phyloP scores from a whole-genome alignment of 2,797 vertebrate species.

The Cirrhinus molitorella region DNA sequence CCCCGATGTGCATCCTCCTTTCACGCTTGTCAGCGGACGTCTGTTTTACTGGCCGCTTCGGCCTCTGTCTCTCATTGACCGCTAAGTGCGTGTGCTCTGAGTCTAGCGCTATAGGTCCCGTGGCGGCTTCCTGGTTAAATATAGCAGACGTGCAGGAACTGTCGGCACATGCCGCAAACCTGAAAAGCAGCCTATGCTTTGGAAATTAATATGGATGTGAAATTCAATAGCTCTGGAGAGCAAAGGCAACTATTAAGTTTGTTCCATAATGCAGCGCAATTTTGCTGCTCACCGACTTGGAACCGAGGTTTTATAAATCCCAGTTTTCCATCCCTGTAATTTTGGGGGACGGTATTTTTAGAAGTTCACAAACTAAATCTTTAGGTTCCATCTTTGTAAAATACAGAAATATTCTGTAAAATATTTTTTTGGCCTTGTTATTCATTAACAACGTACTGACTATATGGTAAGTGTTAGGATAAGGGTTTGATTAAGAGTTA shows the following conservation, averaged over 20 bases:
- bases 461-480: no score
- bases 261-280: conserved; percentile 26
- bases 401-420: not conserved
- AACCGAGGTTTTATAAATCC: conserved; percentile 38
- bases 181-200: conserved; percentile 45
- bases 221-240: conserved; percentile 40
- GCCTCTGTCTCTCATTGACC: conserved; percentile 52
- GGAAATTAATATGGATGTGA: conserved; percentile 43
- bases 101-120: conserved; percentile 49
- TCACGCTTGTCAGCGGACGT: conserved; percentile 38
- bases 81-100: conserved; percentile 65
- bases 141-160: conserved; percentile 40
- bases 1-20: conserved; percentile 32
- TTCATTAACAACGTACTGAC: no score
- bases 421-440: no score
- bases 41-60: conserved; percentile 48
- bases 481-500: no score
- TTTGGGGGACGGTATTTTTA: conserved; percentile 16
- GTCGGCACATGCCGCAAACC: conserved; percentile 48
- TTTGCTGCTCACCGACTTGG: not conserved
- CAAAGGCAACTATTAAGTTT: conserved; percentile 44
- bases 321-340: conserved; percentile 36
- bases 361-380: conserved; percentile 9
- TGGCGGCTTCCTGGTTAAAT: conserved; percentile 35
- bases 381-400: not conserved